These are phyloP conservation scores for Leuciscus waleckii DNA, from an alignment of 2,797 vertebrate genomes.

Conservation along the genomic window DNA sequence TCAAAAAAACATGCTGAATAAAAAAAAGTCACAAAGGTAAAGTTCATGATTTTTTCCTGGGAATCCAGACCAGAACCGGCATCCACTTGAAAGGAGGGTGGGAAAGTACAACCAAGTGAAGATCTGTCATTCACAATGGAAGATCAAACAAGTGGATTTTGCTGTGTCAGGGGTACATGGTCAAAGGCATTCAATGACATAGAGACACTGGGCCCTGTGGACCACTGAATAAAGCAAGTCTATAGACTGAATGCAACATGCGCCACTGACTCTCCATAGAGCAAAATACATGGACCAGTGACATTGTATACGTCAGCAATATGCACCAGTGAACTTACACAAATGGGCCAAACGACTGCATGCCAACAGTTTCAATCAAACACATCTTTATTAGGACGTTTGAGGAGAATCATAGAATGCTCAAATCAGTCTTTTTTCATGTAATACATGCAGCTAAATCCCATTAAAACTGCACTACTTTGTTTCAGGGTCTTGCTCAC, in stretches of 20 bases:
- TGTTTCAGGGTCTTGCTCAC: conserved; percentile 31
- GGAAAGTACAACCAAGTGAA: conserved; percentile 51
- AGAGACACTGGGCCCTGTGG: conserved; percentile 14
- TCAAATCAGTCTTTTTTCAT: background rate
- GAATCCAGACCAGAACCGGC: conserved; percentile 64
- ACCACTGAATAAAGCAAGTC: conserved; percentile 51
- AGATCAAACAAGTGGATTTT: conserved; percentile 61
- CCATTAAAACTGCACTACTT: conserved; percentile 60
- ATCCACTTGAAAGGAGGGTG: conserved; percentile 46
- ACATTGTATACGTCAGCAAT: conserved; percentile 55
- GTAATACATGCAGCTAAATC: conserved; percentile 41
- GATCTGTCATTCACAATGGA: conserved; percentile 68
- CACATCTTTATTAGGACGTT: conserved; percentile 52
- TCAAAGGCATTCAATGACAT: conserved; percentile 42
- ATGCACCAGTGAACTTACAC: conserved; percentile 62
- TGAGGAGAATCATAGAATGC: background rate
- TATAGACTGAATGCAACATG: conserved; percentile 55
- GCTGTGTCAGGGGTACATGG: conserved; percentile 45
- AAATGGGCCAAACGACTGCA: conserved; percentile 48
- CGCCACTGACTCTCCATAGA: conserved; percentile 60
- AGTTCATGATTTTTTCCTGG: conserved; percentile 66
- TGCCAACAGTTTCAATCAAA: conserved; percentile 52
- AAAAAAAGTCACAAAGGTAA: conserved; percentile 48
- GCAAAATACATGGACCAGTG: conserved; percentile 59
- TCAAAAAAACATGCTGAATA: conserved; percentile 53